phyloP scores from a whole-genome alignment of 2,797 vertebrate species.

The Mormyrus proboscirostris region DNA sequence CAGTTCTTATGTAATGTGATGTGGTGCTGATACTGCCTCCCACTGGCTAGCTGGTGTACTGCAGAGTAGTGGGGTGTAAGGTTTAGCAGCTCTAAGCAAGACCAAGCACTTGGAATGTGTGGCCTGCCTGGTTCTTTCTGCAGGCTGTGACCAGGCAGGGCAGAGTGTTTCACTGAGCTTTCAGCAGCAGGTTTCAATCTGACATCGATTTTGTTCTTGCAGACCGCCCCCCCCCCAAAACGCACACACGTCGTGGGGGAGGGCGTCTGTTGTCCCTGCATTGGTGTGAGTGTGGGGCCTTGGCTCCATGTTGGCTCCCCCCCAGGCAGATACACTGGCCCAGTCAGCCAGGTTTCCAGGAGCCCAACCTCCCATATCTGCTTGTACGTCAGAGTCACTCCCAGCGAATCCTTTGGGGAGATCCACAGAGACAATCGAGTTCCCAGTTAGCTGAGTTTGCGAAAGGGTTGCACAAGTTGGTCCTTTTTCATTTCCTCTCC shows the following conservation, averaged over 20 bases:
- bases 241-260: not conserved
- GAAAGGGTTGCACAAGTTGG: not conserved
- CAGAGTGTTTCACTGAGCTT: not conserved
- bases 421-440: not conserved
- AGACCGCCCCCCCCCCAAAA: not conserved
- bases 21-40: not conserved
- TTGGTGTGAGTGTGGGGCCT: conserved; percentile 51
- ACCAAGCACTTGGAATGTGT: not conserved
- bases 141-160: conserved; percentile 16
- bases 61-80: conserved; percentile 38
- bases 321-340: conserved; percentile 20
- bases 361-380: not conserved
- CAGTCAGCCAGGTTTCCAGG: not conserved
- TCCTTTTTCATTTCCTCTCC: not conserved
- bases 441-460: not conserved
- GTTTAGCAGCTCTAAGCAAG: conserved; percentile 46
- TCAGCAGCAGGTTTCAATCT: not conserved
- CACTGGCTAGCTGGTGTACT: conserved; percentile 30
- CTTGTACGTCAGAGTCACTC: not conserved
- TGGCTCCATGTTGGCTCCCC: conserved; percentile 37
- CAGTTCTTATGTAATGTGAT: not conserved
- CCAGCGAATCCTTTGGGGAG: not conserved
- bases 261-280: conserved; percentile 46
- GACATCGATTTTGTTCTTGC: not conserved
- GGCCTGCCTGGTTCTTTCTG: conserved; percentile 25